phyloP scores from a whole-genome alignment of 2,888 invertebrate genomes.

The Trilocha varians region DNA sequence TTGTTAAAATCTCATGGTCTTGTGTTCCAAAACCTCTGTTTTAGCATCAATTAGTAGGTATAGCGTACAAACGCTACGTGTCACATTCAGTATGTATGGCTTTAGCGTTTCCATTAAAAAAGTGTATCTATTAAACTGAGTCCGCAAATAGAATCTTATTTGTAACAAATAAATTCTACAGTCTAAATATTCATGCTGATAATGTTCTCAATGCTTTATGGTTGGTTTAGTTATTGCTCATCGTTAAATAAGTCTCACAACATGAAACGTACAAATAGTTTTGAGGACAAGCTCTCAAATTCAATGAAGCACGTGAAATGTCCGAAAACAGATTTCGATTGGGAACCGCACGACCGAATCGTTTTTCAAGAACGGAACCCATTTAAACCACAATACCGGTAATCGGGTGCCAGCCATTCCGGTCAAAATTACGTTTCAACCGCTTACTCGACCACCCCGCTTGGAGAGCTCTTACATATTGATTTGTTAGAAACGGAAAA shows the following conservation, averaged over 20 bases:
- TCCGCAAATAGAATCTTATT: too few relatives aligned
- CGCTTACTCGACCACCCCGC: conserved; percentile 19
- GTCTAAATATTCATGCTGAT: too few relatives aligned
- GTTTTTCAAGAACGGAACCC: conserved; percentile 49
- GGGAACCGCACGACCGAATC: conserved; percentile 30
- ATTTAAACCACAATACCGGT: conserved; percentile 47
- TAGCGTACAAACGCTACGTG: too few relatives aligned
- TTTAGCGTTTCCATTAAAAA: too few relatives aligned
- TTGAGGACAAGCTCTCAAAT: conserved; percentile 1
- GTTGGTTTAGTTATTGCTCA: too few relatives aligned
- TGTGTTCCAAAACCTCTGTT: too few relatives aligned
- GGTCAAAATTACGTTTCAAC: conserved; percentile 30
- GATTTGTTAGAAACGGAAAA: conserved; percentile 8
- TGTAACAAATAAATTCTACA: too few relatives aligned
- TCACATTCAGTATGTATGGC: too few relatives aligned
- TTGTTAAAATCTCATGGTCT: too few relatives aligned
- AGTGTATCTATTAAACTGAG: too few relatives aligned
- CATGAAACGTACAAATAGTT: background rate
- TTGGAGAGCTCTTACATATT: conserved; percentile 14
- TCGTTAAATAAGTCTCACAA: background rate
- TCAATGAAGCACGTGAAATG: conserved; percentile 10
- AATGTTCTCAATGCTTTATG: too few relatives aligned
- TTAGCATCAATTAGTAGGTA: too few relatives aligned
- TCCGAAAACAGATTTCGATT: conserved; percentile 27
- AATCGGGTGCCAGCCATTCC: conserved; percentile 36